Conservation (phyloP, 2,113 vertebrate species). For the Anser brachyrhynchus region DNA sequence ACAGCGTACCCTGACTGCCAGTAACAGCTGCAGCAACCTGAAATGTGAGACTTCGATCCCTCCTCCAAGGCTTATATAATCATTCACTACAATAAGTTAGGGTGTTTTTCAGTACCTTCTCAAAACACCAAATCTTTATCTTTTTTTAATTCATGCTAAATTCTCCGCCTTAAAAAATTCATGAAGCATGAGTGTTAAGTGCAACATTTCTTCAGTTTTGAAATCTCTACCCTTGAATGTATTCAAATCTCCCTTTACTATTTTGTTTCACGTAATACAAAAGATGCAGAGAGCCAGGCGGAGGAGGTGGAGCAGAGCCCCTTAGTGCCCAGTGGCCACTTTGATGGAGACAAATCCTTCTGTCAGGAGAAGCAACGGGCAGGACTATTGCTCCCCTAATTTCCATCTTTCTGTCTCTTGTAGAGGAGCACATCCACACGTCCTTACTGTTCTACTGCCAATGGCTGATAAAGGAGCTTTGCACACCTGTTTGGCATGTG, state of each 20-base stretch:
- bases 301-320: not conserved
- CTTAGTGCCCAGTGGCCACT: not conserved
- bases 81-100: not conserved
- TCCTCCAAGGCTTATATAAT: not conserved
- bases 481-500: not conserved
- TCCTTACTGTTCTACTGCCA: rapidly evolving
- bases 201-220: not conserved
- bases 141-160: not conserved
- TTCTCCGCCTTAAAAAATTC: not conserved
- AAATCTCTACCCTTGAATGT: not conserved
- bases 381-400: not conserved
- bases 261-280: not conserved
- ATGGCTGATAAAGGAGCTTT: not conserved
- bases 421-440: rapidly evolving
- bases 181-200: not conserved
- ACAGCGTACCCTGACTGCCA: not conserved
- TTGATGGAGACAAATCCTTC: not conserved
- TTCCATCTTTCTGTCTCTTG: not conserved
- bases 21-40: not conserved
- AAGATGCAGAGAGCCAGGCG: not conserved
- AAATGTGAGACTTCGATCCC: not conserved
- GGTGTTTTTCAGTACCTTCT: not conserved
- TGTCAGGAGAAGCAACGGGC: not conserved
- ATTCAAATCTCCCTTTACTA: not conserved
- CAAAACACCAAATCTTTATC: not conserved